Conservation (phyloP, 1,140 invertebrate species). For the Metaphire vulgaris region DNA sequence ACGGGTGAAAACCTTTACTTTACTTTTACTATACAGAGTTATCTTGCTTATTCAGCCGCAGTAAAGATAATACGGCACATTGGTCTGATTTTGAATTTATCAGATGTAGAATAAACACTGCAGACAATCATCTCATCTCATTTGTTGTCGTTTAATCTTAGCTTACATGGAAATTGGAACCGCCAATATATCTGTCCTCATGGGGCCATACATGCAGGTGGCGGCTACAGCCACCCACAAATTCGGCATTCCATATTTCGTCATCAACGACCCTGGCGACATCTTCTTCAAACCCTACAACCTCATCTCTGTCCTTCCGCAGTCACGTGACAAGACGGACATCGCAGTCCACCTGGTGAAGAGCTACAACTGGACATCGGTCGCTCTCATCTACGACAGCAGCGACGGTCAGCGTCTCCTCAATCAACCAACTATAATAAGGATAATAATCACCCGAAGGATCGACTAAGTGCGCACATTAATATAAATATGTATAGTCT, state of each 20-base stretch:
- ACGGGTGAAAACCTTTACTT: no score
- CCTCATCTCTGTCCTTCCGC: slow-evolving; percentile 11
- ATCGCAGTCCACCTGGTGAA: slow-evolving; percentile 4
- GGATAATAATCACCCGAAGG: no score
- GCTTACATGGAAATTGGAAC: slow-evolving; percentile 14
- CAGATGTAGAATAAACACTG: no score
- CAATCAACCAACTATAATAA: no score
- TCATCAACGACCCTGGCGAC: background rate
- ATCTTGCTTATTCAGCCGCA: no score
- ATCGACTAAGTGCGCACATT: no score
- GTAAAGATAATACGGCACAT: no score
- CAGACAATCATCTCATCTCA: no score
- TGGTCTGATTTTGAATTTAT: no score
- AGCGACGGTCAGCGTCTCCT: background rate
- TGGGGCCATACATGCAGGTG: slow-evolving; percentile 10
- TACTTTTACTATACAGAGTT: no score
- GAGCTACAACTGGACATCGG: background rate
- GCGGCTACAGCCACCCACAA: slow-evolving; percentile 4
- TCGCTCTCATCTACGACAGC: slow-evolving; percentile 16
- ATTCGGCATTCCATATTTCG: slow-evolving; percentile 11
- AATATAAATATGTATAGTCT: no score
- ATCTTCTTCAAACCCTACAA: slow-evolving; percentile 6
- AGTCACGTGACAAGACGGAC: background rate
- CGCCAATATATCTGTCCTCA: background rate
- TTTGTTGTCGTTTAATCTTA: no score